These are phyloP conservation scores for Sphenodon punctatus DNA, from an alignment of 2,797 vertebrate species.

Conservation along the genomic window DNA sequence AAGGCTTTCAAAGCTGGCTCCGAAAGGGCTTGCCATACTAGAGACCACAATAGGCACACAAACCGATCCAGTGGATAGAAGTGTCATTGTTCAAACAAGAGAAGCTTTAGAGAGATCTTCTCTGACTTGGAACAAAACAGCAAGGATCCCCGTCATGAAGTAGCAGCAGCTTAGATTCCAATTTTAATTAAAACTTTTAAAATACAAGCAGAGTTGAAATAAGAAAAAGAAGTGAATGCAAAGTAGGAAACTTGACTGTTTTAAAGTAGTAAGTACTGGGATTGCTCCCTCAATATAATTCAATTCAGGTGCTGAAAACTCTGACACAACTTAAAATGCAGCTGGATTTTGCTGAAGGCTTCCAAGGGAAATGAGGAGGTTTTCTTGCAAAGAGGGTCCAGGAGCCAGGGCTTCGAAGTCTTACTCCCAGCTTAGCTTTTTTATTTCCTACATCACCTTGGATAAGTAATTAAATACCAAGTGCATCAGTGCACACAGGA, in stretches of 20 bases:
- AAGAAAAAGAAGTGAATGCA: neutral
- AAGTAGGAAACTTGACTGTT: neutral
- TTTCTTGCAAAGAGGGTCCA: neutral
- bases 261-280: no score
- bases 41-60: neutral
- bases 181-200: neutral
- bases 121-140: no score
- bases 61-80: neutral
- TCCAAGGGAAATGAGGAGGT: neutral
- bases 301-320: no score
- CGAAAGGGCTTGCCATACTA: neutral
- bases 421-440: neutral
- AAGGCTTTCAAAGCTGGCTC: neutral
- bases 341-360: neutral
- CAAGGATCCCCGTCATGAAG: neutral
- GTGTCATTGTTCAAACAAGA: neutral
- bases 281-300: neutral
- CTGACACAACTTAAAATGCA: neutral
- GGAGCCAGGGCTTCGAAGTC: neutral
- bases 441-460: neutral
- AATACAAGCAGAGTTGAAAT: neutral
- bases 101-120: neutral
- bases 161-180: neutral
- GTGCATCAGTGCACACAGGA: neutral
- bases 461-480: neutral